Evolutionary conservation across 2,888 invertebrate species (phyloP).

Genomic region (Caenorhabditis uteleia): DNA sequence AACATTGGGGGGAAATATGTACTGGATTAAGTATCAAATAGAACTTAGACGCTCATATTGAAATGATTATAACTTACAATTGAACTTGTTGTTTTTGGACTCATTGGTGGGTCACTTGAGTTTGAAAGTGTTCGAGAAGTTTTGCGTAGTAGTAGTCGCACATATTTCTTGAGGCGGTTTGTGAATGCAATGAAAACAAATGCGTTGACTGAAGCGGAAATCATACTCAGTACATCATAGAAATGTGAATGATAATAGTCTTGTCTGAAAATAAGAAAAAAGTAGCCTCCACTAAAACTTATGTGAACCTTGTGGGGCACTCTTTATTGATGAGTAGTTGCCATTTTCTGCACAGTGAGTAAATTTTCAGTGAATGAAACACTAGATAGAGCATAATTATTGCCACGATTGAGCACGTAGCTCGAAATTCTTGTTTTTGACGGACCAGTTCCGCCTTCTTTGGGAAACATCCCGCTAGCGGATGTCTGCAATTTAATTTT

Average conservation of each 20-base stretch:
- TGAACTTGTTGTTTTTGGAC: conserved; percentile 59
- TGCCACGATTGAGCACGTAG: conserved; percentile 62
- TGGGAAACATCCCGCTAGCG: conserved; percentile 49
- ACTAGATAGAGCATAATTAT: conserved; percentile 67
- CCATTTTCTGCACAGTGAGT: conserved; percentile 65
- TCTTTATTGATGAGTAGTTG: conserved; percentile 59
- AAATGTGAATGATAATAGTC: conserved; percentile 67
- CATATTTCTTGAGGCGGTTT: conserved; percentile 59
- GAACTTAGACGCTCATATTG: conserved; percentile 24
- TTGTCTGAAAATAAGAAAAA: conserved; percentile 43
- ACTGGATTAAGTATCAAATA: background rate
- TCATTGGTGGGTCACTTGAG: conserved; percentile 65
- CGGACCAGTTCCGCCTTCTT: conserved; percentile 58
- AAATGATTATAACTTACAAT: conserved; percentile 50
- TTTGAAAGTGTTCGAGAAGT: conserved; percentile 66
- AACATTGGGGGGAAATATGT: background rate
- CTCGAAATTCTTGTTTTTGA: conserved; percentile 62
- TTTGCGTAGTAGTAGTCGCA: conserved; percentile 64
- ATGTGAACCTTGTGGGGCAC: conserved; percentile 61
- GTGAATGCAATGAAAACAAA: conserved; percentile 69
- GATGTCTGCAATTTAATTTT: conserved; percentile 38
- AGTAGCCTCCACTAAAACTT: background rate
- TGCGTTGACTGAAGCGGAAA: conserved; percentile 67
- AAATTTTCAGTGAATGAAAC: conserved; percentile 65
- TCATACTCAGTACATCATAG: conserved; percentile 63